A percentile compares a stretch with the other conserved stretches of the same genome.
Evolutionary conservation across 2,888 invertebrate genomes (phyloP).

Genomic region (Diloba caeruleocephala): DNA sequence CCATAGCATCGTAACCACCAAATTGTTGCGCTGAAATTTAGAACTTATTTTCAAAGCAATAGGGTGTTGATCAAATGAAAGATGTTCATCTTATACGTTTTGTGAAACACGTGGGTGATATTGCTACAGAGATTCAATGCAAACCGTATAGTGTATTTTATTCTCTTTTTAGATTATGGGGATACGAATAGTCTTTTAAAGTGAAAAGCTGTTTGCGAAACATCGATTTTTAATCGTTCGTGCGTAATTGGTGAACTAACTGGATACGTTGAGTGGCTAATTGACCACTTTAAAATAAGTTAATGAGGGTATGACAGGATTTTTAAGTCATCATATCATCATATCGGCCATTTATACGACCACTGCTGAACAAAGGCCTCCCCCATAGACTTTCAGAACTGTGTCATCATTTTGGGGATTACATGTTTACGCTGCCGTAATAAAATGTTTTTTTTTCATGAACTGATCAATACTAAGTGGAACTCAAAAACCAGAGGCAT

Average conservation of each 20-base stretch:
- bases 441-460: too few relatives aligned
- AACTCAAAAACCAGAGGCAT: too few relatives aligned
- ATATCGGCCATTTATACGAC: too few relatives aligned
- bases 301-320: slow-evolving; percentile 12
- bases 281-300: slow-evolving; percentile 25
- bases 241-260: slow-evolving; percentile 27
- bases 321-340: slow-evolving; percentile 37
- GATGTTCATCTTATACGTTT: background rate
- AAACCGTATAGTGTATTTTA: slow-evolving; percentile 67
- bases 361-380: too few relatives aligned
- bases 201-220: slow-evolving; percentile 43
- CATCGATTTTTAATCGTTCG: slow-evolving; percentile 40
- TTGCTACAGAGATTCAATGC: slow-evolving; percentile 70
- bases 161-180: slow-evolving; percentile 64
- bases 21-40: background rate
- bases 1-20: slow-evolving; percentile 23
- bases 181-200: slow-evolving; percentile 56
- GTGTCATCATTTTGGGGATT: too few relatives aligned
- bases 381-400: too few relatives aligned
- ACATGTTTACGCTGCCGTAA: too few relatives aligned
- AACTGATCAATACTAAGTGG: too few relatives aligned
- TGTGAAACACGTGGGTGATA: slow-evolving; percentile 54
- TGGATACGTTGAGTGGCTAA: slow-evolving; percentile 33
- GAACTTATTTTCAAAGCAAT: background rate
- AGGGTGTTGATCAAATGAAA: slow-evolving; percentile 2